Base-by-base conservation (phyloP, 2,888 invertebrate species). In the Cetonia aurata region DNA sequence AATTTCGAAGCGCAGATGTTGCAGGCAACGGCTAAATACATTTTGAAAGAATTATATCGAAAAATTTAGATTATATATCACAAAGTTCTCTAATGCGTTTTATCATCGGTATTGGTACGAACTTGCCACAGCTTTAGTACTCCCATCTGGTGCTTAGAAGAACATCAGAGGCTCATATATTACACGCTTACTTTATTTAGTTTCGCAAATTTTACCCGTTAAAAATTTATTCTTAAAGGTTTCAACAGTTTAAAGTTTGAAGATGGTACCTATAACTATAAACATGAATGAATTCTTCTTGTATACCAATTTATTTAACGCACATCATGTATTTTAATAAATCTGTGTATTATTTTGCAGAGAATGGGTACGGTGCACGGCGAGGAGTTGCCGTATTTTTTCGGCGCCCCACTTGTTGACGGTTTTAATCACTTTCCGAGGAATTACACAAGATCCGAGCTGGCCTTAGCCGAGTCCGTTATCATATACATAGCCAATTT, bases 351-450 rank as follows among this genome's bases (percentile, higher is more conserved):
- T 37, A 72, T 60, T 57, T 85, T 84, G 4, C 87, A 96, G 92
- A 89, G 94, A 74, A 94, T 95, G 92, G 96, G 96, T 15, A 94
- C 96, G 0, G 95, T 96, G 2, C 96, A 96, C 80, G 96, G 96
- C 0, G 96, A 96, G 84, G 96, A 96, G 80, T 86, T 96, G 73
- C 93, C 96, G 0, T 96, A 96, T 83, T 88, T 96, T 75, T 96
- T 96, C 79, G 96, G 96, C 42, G 96, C 96, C 9, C 96, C 96
- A 3, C 86, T 96, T 56, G 93, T 94, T 9, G 94, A 94, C 74
- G 93, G 93, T 3, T 89, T 89, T 82, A 93, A 89, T 76, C 94
- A 94, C 85, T 96, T 96, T 80, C 93, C 93, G 1, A 91, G 89
- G 80, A 96, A 96, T 86, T 96, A 95, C 85, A 94, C 96, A 9